Conservation (phyloP, 2,113 vertebrate species). For the Noctilio leporinus region DNA sequence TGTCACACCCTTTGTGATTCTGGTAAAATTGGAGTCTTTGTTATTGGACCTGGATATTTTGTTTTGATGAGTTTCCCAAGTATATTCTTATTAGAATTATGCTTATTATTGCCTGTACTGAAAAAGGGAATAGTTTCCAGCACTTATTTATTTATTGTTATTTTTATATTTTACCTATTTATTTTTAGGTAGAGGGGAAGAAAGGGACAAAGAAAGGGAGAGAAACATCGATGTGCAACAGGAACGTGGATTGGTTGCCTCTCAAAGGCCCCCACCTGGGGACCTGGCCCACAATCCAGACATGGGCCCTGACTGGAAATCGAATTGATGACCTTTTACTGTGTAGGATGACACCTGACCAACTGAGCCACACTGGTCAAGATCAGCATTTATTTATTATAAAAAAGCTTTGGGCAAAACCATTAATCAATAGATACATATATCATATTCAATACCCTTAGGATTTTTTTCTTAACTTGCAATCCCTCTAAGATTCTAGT, state of each 20-base stretch:
- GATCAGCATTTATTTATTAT: neutral
- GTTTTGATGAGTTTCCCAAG: neutral
- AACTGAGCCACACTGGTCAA: too few relatives aligned
- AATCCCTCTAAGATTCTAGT: neutral
- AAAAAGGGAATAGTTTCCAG: neutral
- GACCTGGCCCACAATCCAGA: too few relatives aligned
- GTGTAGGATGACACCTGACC: too few relatives aligned
- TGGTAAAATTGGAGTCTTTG: neutral
- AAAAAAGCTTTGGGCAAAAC: neutral
- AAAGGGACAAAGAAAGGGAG: too few relatives aligned
- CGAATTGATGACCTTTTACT: too few relatives aligned
- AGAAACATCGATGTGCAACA: too few relatives aligned
- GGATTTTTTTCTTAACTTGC: neutral
- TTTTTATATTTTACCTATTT: too few relatives aligned
- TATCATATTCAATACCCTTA: neutral
- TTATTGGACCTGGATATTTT: neutral
- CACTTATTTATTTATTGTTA: neutral
- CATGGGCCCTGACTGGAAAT: too few relatives aligned
- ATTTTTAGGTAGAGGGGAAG: too few relatives aligned
- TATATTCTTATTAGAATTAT: neutral
- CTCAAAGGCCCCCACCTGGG: too few relatives aligned
- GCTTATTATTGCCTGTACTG: neutral
- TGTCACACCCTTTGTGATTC: too few relatives aligned
- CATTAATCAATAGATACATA: neutral
- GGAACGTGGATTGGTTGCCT: too few relatives aligned